Evolutionary conservation across 2,113 vertebrate species (phyloP).

Genomic region (Paracanthobrama guichenoti): DNA sequence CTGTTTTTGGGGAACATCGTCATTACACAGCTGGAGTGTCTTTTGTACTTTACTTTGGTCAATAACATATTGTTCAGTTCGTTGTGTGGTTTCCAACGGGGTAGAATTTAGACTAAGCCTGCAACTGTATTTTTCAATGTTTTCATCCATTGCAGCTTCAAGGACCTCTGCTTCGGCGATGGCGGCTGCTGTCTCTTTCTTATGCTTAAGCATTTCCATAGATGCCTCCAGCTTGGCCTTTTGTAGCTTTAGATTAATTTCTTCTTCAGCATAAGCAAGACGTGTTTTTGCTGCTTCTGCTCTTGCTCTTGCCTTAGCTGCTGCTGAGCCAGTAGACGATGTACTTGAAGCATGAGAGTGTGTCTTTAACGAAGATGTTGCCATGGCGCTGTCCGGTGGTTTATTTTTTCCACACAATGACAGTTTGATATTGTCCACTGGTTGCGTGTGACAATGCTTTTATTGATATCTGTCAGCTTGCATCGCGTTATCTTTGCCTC

Average conservation of each 20-base stretch:
- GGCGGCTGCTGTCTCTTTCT: background rate
- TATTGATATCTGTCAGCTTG: background rate
- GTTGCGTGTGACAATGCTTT: slow-evolving; percentile 8
- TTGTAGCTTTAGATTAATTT: background rate
- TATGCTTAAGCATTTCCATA: slow-evolving; percentile 10
- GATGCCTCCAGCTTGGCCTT: slow-evolving; percentile 3
- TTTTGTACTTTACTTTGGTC: background rate
- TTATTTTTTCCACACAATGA: background rate
- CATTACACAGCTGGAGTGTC: background rate
- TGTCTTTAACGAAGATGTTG: slow-evolving; percentile 30
- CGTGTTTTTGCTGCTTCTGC: slow-evolving; percentile 31
- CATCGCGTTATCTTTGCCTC: background rate
- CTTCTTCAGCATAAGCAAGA: background rate
- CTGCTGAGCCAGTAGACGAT: slow-evolving; percentile 29
- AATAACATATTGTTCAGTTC: background rate
- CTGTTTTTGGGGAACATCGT: background rate
- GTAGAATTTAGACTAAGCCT: background rate
- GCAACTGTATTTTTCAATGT: slow-evolving; percentile 25
- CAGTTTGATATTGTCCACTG: background rate
- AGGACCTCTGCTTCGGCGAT: background rate
- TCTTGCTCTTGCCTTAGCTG: slow-evolving; percentile 44
- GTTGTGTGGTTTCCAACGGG: background rate
- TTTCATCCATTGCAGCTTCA: slow-evolving; percentile 2
- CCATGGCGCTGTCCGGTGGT: slow-evolving; percentile 21
- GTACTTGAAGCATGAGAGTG: slow-evolving; percentile 27